Percentiles rank a stretch among this genome's conserved stretches.
phyloP scores from a whole-genome alignment of 2,797 vertebrate species.

The Leptatherina wallacei region DNA sequence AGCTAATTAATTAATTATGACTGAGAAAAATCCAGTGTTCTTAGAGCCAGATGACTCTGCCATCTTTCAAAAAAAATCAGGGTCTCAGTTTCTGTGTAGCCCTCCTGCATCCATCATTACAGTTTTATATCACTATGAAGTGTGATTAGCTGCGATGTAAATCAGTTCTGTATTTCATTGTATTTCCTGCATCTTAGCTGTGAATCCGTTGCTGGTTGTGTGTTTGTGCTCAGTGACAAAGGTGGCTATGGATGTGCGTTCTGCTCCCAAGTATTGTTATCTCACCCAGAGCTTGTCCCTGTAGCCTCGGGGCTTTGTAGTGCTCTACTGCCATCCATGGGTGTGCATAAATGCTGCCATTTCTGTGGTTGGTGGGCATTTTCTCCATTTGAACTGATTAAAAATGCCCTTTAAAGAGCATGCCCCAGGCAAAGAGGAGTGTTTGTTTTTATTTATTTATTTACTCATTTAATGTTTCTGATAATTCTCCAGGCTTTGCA shows the following conservation, averaged over 20 bases:
- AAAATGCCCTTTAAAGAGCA: slow-evolving; percentile 79
- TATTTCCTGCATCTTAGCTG: slow-evolving; percentile 26
- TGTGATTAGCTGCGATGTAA: slow-evolving; percentile 62
- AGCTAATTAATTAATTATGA: slow-evolving; percentile 81
- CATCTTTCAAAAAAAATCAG: slow-evolving; percentile 38
- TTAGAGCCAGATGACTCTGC: slow-evolving; percentile 56
- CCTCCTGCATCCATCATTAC: slow-evolving; percentile 38
- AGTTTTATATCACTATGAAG: slow-evolving; percentile 48
- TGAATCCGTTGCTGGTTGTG: slow-evolving; percentile 35
- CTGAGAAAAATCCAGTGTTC: slow-evolving; percentile 69
- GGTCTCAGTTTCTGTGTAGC: slow-evolving; percentile 21
- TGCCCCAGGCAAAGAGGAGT: slow-evolving; percentile 52
- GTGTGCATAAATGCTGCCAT: slow-evolving; percentile 45
- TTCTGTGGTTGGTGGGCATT: slow-evolving; percentile 68
- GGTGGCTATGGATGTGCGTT: slow-evolving; percentile 23
- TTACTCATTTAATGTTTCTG: slow-evolving; percentile 50
- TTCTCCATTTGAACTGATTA: slow-evolving; percentile 74
- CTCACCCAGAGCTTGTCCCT: slow-evolving; percentile 54
- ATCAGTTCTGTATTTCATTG: slow-evolving; percentile 19
- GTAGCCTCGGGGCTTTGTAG: slow-evolving; percentile 59
- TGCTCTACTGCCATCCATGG: slow-evolving; percentile 80
- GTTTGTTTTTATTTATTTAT: too few species aligned
- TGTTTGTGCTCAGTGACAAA: slow-evolving; percentile 30
- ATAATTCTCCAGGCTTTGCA: slow-evolving; percentile 31
- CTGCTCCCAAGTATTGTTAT: slow-evolving; percentile 49